Conservation (phyloP, 2,797 vertebrate genomes). For the Pseudomugil tenellus region DNA sequence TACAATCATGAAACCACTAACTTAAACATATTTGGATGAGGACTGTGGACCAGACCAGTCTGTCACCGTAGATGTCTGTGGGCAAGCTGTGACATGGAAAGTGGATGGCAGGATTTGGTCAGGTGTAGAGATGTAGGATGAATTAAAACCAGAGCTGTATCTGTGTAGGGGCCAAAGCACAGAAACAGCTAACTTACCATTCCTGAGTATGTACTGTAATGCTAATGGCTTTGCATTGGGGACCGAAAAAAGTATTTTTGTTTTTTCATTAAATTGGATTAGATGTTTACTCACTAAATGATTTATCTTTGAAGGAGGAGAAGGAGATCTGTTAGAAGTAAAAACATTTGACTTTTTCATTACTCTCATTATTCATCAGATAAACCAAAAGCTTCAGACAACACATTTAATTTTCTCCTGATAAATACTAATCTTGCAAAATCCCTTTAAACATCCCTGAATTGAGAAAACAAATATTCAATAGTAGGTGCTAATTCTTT, state of each 20-base stretch:
- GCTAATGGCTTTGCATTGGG: not conserved
- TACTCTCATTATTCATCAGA: slow-evolving; percentile 33
- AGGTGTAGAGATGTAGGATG: not conserved
- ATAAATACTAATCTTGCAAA: slow-evolving; percentile 35
- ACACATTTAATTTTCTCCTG: slow-evolving; percentile 30
- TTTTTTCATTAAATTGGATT: not conserved
- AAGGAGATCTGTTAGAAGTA: not conserved
- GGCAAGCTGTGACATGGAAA: not conserved
- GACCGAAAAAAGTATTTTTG: not conserved
- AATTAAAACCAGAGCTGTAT: not conserved
- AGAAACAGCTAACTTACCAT: not conserved
- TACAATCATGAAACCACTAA: too few relatives aligned
- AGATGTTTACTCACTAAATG: slow-evolving; percentile 23
- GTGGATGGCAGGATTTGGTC: not conserved
- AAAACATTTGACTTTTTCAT: slow-evolving; percentile 16
- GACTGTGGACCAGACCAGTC: too few relatives aligned
- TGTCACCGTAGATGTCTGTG: not conserved
- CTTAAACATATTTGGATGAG: not conserved
- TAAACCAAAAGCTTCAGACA: slow-evolving; percentile 44
- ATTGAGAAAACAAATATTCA: slow-evolving; percentile 48
- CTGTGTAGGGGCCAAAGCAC: not conserved
- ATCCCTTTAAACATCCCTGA: slow-evolving; percentile 39
- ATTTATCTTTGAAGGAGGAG: slow-evolving; percentile 3
- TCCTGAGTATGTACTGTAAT: not conserved
- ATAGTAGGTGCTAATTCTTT: slow-evolving; percentile 24